A percentile compares a stretch with the other conserved stretches of the same genome.
Conservation (phyloP, 2,113 vertebrate species). For the Maccullochella peelii region DNA sequence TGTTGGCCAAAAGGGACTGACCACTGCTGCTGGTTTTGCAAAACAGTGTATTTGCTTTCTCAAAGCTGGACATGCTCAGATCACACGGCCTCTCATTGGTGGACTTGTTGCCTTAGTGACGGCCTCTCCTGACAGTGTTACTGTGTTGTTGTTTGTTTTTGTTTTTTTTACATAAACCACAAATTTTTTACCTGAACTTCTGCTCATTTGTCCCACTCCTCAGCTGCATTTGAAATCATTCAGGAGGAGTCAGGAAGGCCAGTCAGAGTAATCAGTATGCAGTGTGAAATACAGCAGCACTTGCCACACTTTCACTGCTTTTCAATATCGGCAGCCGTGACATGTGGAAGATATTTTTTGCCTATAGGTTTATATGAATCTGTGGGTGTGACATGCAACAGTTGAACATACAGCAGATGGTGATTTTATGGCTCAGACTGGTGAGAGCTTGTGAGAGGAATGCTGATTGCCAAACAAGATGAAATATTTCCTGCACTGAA, state of each 20-base stretch:
- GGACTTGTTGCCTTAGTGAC: slow-evolving; percentile 53
- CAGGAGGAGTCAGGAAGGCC: slow-evolving; percentile 5
- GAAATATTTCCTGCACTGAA: slow-evolving; percentile 33
- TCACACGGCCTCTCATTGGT: slow-evolving; percentile 21
- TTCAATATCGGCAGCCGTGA: slow-evolving; percentile 16
- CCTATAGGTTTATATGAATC: slow-evolving; percentile 48
- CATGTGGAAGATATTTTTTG: slow-evolving; percentile 11
- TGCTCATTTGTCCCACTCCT: slow-evolving; percentile 11
- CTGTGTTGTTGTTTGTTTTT: not conserved
- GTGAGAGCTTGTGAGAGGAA: slow-evolving; percentile 50
- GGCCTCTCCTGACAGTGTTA: slow-evolving; percentile 5
- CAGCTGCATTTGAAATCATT: slow-evolving; percentile 14
- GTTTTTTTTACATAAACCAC: not conserved
- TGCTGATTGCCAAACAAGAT: slow-evolving; percentile 56
- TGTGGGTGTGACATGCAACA: slow-evolving; percentile 55
- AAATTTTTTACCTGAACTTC: not conserved
- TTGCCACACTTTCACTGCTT: slow-evolving; percentile 2
- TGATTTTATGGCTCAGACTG: slow-evolving; percentile 63
- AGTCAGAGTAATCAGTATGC: slow-evolving; percentile 41
- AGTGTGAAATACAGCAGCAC: slow-evolving; percentile 27
- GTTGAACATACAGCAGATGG: slow-evolving; percentile 74
- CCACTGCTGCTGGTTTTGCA: not conserved
- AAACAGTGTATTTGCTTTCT: slow-evolving; percentile 16
- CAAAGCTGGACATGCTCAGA: slow-evolving; percentile 38
- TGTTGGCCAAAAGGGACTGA: slow-evolving; percentile 3